Percentiles rank a stretch among this genome's conserved stretches.
phyloP scores from a whole-genome alignment of 2,888 invertebrate species.

The Caenorhabditis macrosperma region DNA sequence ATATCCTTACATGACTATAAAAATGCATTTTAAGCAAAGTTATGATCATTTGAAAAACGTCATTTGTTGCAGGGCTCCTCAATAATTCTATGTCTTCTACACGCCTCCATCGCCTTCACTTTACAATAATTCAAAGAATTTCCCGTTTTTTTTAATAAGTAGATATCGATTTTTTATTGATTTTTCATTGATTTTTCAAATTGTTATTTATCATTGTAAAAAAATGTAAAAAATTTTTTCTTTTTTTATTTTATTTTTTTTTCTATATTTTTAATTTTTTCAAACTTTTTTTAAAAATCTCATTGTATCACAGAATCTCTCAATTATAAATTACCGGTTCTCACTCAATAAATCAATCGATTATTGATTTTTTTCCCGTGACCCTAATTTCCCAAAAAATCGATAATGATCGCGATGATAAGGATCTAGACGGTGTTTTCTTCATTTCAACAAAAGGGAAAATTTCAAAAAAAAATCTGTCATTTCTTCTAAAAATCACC shows the following conservation, averaged over 20 bases:
- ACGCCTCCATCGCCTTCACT: constrained; percentile 73
- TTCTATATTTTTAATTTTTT: too few relatives aligned
- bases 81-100: constrained; percentile 70
- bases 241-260: too few relatives aligned
- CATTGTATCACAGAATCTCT: too few relatives aligned
- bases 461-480: background rate
- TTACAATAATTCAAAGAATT: constrained; percentile 58
- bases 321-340: too few relatives aligned
- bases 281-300: too few relatives aligned
- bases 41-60: background rate
- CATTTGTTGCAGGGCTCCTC: constrained; percentile 66
- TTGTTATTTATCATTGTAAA: too few relatives aligned
- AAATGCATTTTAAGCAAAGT: background rate
- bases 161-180: background rate
- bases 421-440: background rate
- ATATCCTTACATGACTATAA: background rate
- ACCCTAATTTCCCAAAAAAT: background rate
- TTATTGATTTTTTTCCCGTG: too few relatives aligned
- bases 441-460: background rate
- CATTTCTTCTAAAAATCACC: background rate
- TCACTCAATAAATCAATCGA: too few relatives aligned
- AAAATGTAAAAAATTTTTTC: too few relatives aligned
- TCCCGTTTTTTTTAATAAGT: background rate
- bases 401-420: background rate
- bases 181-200: background rate